Evolutionary conservation across 2,797 vertebrate genomes (phyloP), one percentile per base, ranked within the genome.

Genomic region (Buphagus erythrorhynchus): DNA sequence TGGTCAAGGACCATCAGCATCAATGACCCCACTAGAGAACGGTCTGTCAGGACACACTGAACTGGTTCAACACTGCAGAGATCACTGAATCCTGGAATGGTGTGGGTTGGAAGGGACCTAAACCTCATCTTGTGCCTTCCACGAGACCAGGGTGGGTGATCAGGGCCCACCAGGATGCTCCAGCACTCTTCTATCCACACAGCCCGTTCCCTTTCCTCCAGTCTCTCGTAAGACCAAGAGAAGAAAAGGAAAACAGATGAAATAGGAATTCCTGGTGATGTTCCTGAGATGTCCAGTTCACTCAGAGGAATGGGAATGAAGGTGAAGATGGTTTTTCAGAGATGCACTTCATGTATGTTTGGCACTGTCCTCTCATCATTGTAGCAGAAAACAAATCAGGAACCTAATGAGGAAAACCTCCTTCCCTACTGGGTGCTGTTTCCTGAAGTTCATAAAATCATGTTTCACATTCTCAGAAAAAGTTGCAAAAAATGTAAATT

Each of bases 321-420:
- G 43, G 31, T 28, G 13, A 20, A 26, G 16, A 36, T 16, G 25
- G 3, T 25, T 19, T 31, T 79, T 69, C 59, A 78, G 71, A 73
- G 25, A 75, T 8, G 9, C n/a, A 36, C 5, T 35, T 8, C 8
- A 13, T 5, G 21, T 1, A 5, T 2, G 10, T 2, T 59, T 65
- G 67, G 20, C 63, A 73, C 36, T 6, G 31, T 10, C 45, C 35
- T 65, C 59, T 59, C 42, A 21, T 24, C n/a, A 4, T 22, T 6
- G 36, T 0, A 69, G 24, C 9, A 62, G 13, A 49, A 79, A 65
- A 40, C 45, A 25, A 42, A 15, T 18, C 45, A 35, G 38, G 14
- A 92, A 62, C 3, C 33, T 52, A 16, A 43, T 0, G 5, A 45
- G 31, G 52, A 78, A 67, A 68, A 35, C 35, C 17, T 58, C 43